Evolutionary conservation across 2,888 invertebrate genomes (phyloP).

Genomic region (Tubulanus polymorphus): DNA sequence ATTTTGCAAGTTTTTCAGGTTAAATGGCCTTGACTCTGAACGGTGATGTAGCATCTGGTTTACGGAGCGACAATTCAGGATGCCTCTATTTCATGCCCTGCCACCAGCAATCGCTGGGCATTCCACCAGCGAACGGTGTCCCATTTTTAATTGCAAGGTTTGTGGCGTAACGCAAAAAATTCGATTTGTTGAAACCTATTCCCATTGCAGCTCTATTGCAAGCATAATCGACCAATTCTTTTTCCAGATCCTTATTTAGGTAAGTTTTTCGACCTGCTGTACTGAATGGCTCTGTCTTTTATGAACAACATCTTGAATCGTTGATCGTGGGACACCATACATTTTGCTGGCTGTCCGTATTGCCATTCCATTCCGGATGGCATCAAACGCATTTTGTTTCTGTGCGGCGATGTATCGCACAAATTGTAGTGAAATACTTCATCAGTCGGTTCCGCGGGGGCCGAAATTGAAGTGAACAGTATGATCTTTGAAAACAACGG

Average conservation of each 20-base stretch:
- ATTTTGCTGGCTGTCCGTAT: background rate
- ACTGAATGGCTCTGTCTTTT: background rate
- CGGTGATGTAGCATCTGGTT: background rate
- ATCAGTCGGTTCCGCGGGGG: too few relatives aligned
- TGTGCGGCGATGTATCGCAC: too few relatives aligned
- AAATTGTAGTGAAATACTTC: too few relatives aligned
- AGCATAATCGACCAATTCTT: background rate
- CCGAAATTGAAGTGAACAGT: too few relatives aligned
- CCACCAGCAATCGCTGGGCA: background rate
- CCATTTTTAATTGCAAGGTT: background rate
- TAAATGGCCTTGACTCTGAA: background rate
- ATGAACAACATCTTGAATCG: background rate
- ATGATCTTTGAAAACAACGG: too few relatives aligned
- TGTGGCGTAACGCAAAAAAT: background rate
- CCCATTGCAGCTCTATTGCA: background rate
- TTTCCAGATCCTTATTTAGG: background rate
- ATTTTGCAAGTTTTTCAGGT: background rate
- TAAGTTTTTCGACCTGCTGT: background rate
- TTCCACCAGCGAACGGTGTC: background rate
- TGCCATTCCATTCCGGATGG: too few relatives aligned
- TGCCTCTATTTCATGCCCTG: background rate
- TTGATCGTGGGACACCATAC: constrained; percentile 1
- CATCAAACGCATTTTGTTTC: too few relatives aligned
- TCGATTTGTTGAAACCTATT: background rate
- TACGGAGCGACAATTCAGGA: background rate